Evolutionary conservation across 2,888 invertebrate species (phyloP).

Genomic region (Synergus japonicus): DNA sequence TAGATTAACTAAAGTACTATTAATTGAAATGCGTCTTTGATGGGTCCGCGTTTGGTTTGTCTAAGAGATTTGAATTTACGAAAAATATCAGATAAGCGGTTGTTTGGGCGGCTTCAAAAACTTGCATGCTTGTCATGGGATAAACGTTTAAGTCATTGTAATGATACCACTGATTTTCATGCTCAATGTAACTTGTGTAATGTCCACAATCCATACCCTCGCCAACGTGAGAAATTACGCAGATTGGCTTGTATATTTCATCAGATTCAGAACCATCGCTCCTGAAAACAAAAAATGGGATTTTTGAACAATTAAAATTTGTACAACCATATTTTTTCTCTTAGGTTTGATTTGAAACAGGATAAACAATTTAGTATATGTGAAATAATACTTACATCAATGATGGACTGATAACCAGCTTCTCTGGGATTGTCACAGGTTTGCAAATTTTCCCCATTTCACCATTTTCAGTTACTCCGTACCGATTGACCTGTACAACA

Average conservation of each 20-base stretch:
- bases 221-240: constrained; percentile 69
- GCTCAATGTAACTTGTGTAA: constrained; percentile 69
- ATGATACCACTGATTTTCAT: constrained; percentile 67
- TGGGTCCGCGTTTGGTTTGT: constrained; percentile 40
- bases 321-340: background rate
- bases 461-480: constrained; percentile 65
- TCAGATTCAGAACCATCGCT: constrained; percentile 46
- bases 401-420: constrained; percentile 59
- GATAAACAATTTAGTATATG: background rate
- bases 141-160: constrained; percentile 68
- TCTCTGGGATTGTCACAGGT: constrained; percentile 64
- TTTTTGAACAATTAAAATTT: background rate
- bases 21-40: constrained; percentile 26
- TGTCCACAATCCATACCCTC: constrained; percentile 71
- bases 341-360: background rate
- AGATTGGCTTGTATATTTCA: constrained; percentile 63
- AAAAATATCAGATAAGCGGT: constrained; percentile 70
- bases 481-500: constrained; percentile 68
- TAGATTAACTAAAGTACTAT: constrained; percentile 10
- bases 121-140: constrained; percentile 64
- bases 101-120: constrained; percentile 64
- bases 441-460: constrained; percentile 67
- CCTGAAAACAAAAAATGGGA: constrained; percentile 44
- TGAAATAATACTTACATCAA: constrained; percentile 60
- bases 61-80: constrained; percentile 58